Base-by-base conservation (phyloP, 2,888 invertebrate genomes). In the Scrobipalpa atriplicella region DNA sequence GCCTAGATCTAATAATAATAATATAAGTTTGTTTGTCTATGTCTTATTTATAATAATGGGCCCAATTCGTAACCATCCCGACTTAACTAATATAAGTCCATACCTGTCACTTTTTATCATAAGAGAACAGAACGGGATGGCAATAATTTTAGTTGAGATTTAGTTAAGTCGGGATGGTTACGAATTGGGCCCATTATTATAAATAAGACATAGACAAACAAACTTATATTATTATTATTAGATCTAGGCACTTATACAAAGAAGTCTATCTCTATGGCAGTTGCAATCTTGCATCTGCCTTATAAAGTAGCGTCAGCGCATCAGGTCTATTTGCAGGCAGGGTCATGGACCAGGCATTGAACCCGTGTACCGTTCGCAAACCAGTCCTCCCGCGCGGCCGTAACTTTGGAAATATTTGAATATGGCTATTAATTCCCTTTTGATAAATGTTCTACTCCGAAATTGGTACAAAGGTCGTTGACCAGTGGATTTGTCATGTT, bases 331-430 rank as follows among this genome's bases (percentile, higher is more conserved):
- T 62, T 62, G 16, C 43, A 62, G 62, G 43, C 64, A 64, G 54
- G 54, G 64, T 54, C 38, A 47, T 8, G 77, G 73, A 81, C 82
- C 77, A 54, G 76, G 77, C 58, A 58, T 73, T 78, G 84, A 85
- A 78, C 82, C 75, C 76, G 68, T 66, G 79, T 89, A 87, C 89
- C 89, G 90, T 90, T 79, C 70, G 73, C 77, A 77, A 87, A 90
- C 90, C 90, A 74, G 90, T 83, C 76, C 65, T 21, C 62, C 66
- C 52, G 16, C 64, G 11, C 36, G 47, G 9, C 47, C 47, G 43
- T 62, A 21, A 63, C 39, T 36, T 66, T 43, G 16, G 29, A 38
- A 64, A 67, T 52, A 51, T 66, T 54, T 56, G 39, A 10, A 51
- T 16, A 61, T 39, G 13, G 54, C 9, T 9, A 38, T 38, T 38